Base-by-base conservation (phyloP, 2,888 invertebrate species). In the Psylliodes chrysocephalus region DNA sequence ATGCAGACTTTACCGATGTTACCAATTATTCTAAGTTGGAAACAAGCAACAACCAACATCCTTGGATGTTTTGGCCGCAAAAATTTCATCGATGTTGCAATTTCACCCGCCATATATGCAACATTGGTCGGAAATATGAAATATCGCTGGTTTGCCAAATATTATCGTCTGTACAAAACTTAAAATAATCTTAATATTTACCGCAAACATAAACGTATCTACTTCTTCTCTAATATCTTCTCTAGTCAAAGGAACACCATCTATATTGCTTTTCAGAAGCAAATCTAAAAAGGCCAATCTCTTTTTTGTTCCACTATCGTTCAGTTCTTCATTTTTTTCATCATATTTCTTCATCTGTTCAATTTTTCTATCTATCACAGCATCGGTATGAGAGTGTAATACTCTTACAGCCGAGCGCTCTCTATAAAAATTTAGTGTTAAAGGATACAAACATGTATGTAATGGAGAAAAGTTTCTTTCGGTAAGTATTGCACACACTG, bases 121-220 rank as follows among this genome's bases (percentile, higher is more conserved):
- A n/a, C n/a, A n/a, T n/a, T n/a, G n/a, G n/a, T n/a, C n/a, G n/a
- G n/a, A n/a, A n/a, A n/a, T n/a, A n/a, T n/a, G n/a, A n/a, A n/a
- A n/a, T n/a, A n/a, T n/a, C n/a, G n/a, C n/a, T n/a, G n/a, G n/a
- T n/a, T n/a, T n/a, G n/a, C n/a, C n/a, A n/a, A n/a, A n/a, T n/a
- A n/a, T n/a, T n/a, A n/a, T n/a, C n/a, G n/a, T n/a, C n/a, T n/a
- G n/a, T n/a, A n/a, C n/a, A n/a, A n/a, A n/a, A n/a, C n/a, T n/a
- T n/a, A n/a, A n/a, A n/a, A n/a, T n/a, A n/a, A n/a, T n/a, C n/a
- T n/a, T n/a, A n/a, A n/a, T n/a, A n/a, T n/a, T n/a, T n/a, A n/a
- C 85, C 85, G 87, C 90, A 78, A 90, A 91, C 87, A 90, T 88
- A 69, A 91, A 90, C 0, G 90, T 90, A 70, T 90, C 88, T 0